Percentiles rank a stretch among this genome's conserved stretches.
These are phyloP conservation scores for Scelioninae gen. 1 DNA, from an alignment of 2,888 invertebrate genomes.

Conservation along the genomic window DNA sequence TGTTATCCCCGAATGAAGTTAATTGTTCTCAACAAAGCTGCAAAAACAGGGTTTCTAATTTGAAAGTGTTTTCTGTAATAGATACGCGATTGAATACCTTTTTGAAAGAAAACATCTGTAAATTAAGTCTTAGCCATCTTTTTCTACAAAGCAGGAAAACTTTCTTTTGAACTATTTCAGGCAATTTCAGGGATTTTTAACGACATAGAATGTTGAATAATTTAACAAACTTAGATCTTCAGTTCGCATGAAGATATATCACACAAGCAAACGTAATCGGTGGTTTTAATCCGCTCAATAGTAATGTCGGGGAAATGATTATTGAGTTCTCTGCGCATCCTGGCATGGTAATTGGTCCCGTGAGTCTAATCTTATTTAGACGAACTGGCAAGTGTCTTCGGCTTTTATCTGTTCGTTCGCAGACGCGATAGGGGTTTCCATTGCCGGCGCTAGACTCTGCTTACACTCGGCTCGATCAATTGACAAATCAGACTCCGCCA, in stretches of 20 bases:
- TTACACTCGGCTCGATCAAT: slow-evolving; percentile 73
- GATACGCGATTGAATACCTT: no score
- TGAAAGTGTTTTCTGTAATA: no score
- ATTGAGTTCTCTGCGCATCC: slow-evolving; percentile 73
- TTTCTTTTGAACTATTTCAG: no score
- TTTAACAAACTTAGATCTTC: no score
- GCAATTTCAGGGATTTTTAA: no score
- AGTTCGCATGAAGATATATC: slow-evolving; percentile 25
- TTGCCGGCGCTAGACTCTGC: slow-evolving; percentile 74
- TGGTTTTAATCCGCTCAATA: slow-evolving; percentile 50
- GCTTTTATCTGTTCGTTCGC: slow-evolving; percentile 75
- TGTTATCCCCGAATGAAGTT: no score
- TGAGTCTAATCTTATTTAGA: slow-evolving; percentile 79
- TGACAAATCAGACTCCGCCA: slow-evolving; percentile 65
- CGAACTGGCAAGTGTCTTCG: slow-evolving; percentile 71
- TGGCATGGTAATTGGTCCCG: slow-evolving; percentile 78
- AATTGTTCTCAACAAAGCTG: no score
- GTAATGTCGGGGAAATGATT: slow-evolving; percentile 69
- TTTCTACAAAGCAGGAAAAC: no score
- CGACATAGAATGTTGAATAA: no score
- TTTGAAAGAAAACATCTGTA: no score
- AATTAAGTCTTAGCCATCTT: no score
- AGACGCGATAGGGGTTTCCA: slow-evolving; percentile 71
- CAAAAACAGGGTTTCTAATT: no score
- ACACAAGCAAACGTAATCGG: slow-evolving; percentile 21